Percentiles rank a stretch among this genome's conserved stretches.
These are phyloP conservation scores for Dreissena polymorpha DNA, from an alignment of 1,140 invertebrate species.

Conservation along the genomic window DNA sequence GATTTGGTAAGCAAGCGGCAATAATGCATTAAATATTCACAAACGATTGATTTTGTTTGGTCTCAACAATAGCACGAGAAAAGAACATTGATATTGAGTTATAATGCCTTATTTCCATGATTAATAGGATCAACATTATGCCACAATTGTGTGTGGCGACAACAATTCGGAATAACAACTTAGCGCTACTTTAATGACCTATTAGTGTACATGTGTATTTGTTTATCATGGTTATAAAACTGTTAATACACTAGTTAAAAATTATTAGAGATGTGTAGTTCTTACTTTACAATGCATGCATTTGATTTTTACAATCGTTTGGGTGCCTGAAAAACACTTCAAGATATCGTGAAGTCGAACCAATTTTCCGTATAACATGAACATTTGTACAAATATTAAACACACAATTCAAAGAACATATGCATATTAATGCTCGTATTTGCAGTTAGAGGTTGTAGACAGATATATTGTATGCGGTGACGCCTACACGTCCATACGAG, in stretches of 20 bases:
- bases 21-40: no score
- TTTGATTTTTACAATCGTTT: neutral
- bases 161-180: neutral
- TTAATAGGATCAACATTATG: neutral
- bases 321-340: neutral
- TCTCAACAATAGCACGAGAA: no score
- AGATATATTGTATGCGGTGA: conserved; percentile 60
- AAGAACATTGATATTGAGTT: neutral
- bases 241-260: no score
- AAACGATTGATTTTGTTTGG: no score
- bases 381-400: neutral
- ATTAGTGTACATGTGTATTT: no score
- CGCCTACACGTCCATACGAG: conserved; percentile 55
- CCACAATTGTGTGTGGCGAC: neutral
- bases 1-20: neutral
- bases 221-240: no score
- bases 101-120: no score
- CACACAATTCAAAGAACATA: neutral
- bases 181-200: no score
- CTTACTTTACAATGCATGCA: neutral
- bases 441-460: conserved; percentile 58
- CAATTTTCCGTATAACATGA: neutral
- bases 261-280: neutral
- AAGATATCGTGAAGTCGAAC: neutral
- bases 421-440: neutral